Evolutionary conservation across 1,140 invertebrate genomes (phyloP).

Genomic region (Carposina sasakii): DNA sequence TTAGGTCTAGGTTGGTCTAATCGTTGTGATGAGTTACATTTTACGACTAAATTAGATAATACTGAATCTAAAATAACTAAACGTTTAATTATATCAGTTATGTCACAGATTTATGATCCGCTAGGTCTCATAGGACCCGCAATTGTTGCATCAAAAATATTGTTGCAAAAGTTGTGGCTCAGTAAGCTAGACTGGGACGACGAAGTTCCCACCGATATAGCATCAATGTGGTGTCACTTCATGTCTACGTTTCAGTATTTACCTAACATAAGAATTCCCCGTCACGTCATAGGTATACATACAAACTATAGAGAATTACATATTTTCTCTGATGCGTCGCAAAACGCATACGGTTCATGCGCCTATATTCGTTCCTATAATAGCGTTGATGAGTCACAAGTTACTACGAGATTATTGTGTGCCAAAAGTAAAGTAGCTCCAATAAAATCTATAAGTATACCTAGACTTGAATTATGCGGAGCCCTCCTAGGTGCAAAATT

Average conservation of each 20-base stretch:
- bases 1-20: not conserved
- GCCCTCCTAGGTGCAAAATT: constrained; percentile 43
- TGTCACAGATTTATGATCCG: not conserved
- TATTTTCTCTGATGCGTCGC: constrained; percentile 8
- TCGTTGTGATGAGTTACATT: constrained; percentile 1
- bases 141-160: not conserved
- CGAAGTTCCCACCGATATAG: not conserved
- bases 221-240: not conserved
- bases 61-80: not conserved
- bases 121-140: not conserved
- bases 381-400: not conserved
- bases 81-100: not conserved
- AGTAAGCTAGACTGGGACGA: not conserved
- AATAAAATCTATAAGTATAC: constrained; percentile 47
- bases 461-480: constrained; percentile 60
- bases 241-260: not conserved
- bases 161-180: not conserved
- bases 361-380: constrained; percentile 5
- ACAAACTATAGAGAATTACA: not conserved
- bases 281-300: not conserved
- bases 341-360: constrained; percentile 5
- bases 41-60: not conserved
- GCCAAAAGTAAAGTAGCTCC: constrained; percentile 57
- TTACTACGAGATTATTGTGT: constrained; percentile 20
- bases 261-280: not conserved